phyloP scores from a whole-genome alignment of 2,797 vertebrate species.

The Cephalopachus bancanus region DNA sequence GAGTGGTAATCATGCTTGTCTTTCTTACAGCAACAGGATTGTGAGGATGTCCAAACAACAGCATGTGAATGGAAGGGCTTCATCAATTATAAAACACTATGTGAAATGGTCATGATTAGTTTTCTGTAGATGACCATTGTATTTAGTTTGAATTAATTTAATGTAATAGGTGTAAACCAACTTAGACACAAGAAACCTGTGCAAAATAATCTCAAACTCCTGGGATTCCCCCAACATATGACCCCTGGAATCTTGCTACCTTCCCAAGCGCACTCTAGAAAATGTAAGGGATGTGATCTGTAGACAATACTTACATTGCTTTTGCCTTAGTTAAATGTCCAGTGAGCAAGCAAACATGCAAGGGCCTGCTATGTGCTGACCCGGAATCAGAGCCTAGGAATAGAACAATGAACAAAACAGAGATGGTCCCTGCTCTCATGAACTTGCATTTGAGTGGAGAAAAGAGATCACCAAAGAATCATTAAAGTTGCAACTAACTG shows the following conservation, averaged over 20 bases:
- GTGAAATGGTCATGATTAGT: not conserved
- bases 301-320: not conserved
- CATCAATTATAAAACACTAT: not conserved
- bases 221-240: not conserved
- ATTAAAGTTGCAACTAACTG: not conserved
- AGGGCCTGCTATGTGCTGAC: not conserved
- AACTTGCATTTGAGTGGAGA: not conserved
- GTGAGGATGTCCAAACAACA: not conserved
- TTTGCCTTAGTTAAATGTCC: not conserved
- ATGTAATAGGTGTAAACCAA: not conserved
- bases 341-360: not conserved
- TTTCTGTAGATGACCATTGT: not conserved
- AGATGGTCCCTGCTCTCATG: too few species aligned
- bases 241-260: not conserved
- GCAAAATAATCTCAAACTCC: not conserved
- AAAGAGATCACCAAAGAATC: not conserved
- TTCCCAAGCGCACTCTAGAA: not conserved
- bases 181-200: not conserved
- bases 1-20: not conserved
- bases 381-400: not conserved
- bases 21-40: not conserved
- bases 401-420: too few species aligned
- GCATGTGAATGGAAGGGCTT: not conserved
- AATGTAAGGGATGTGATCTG: not conserved
- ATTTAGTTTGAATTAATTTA: conserved; percentile 25